Base-by-base conservation (phyloP, 1,140 invertebrate genomes). In the Bombyx mandarina region DNA sequence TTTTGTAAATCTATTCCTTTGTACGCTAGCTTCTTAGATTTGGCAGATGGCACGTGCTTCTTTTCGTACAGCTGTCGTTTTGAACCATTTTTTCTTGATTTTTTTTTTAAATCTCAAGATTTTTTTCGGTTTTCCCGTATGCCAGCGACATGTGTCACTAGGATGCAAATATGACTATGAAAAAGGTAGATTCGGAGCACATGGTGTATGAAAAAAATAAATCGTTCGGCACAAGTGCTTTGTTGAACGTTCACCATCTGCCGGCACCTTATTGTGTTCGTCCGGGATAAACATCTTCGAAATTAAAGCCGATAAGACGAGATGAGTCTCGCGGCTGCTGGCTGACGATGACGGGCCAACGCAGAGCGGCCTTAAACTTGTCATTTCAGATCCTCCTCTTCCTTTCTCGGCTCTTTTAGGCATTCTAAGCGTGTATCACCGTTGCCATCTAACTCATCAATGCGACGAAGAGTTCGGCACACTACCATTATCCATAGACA, bases 41-140 rank as follows among this genome's bases (percentile, higher is more conserved):
- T 84, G 82, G 82, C 82, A 86, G 82, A 86, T 82, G 82, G 82
- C 82, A 82, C 82, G 82, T 86, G 82, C 82, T 81, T 51, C 47
- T 45, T 85, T 82, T 70, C 70, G 76, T 81, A 79, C 82, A 86
- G 82, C 82, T 86, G 82, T 77, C 82, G 82, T 57, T 73, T 61
- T 77, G 56, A 66, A 66, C 67, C 63, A 67, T 73, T 76, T 82
- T 79, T 60, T 79, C 82, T 85, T 85, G 78, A 79, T 57, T 54
- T 56, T 62, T 75, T 69, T 73, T 68, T 60, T 66, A 51, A 51
- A 51, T 51, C 50, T 51, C 50, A 35, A 35, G 57, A 71, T 79
- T 83, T 77, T 84, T 85, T 78, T 66, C 57, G 48, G 63, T 64
- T 57, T 58, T 55, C 44, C 26, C 26, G 10, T 49, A 58, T 69